phyloP scores from a whole-genome alignment of 1,140 invertebrate species.

The Tetramorium parvispinum region DNA sequence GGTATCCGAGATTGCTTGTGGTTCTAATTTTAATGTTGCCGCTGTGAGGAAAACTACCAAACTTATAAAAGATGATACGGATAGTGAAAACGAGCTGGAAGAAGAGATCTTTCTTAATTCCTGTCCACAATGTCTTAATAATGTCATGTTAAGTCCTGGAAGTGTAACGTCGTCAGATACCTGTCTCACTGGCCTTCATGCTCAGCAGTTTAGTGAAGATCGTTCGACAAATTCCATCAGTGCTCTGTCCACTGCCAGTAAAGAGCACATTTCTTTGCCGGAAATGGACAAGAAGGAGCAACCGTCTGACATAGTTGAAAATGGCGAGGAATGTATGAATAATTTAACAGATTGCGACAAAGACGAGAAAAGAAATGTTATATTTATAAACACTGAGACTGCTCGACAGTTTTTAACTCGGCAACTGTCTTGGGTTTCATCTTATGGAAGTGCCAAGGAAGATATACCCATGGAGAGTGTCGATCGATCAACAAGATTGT shows the following conservation, averaged over 20 bases:
- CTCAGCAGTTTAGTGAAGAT: slow-evolving; percentile 86
- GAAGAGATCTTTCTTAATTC: slow-evolving; percentile 89
- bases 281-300: slow-evolving; percentile 70
- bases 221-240: slow-evolving; percentile 85
- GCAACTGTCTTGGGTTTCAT: slow-evolving; percentile 91
- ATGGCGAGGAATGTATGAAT: slow-evolving; percentile 79
- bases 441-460: slow-evolving; percentile 87
- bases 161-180: slow-evolving; percentile 85
- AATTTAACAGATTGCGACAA: slow-evolving; percentile 82
- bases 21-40: slow-evolving; percentile 89
- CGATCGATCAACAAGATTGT: slow-evolving; percentile 88
- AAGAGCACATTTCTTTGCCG: slow-evolving; percentile 75
- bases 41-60: slow-evolving; percentile 88
- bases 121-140: slow-evolving; percentile 88
- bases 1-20: slow-evolving; percentile 88
- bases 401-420: slow-evolving; percentile 90
- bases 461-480: slow-evolving; percentile 89
- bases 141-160: slow-evolving; percentile 77
- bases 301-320: slow-evolving; percentile 72
- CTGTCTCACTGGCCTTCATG: slow-evolving; percentile 82
- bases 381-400: slow-evolving; percentile 90
- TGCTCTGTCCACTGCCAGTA: slow-evolving; percentile 84
- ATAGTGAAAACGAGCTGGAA: slow-evolving; percentile 87
- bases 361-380: slow-evolving; percentile 88
- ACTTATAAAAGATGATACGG: slow-evolving; percentile 86